These are phyloP conservation scores for Amyelois transitella DNA, from an alignment of 1,140 invertebrate species.

Conservation along the genomic window DNA sequence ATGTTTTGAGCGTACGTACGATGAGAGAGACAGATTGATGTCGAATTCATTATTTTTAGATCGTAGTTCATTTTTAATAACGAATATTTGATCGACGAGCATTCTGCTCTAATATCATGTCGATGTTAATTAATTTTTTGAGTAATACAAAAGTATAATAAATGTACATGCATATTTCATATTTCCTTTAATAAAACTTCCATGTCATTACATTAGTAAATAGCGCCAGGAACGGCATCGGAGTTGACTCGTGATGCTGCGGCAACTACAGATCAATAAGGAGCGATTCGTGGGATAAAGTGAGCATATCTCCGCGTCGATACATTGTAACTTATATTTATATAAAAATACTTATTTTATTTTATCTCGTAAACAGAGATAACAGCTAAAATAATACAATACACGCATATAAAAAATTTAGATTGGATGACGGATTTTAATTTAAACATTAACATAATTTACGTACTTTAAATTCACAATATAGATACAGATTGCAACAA, in stretches of 20 bases:
- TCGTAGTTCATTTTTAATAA: no score
- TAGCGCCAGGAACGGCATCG: not conserved
- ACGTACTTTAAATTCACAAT: not conserved
- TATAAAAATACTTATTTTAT: not conserved
- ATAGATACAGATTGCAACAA: not conserved
- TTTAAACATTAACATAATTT: not conserved
- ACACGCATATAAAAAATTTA: not conserved
- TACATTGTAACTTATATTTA: not conserved
- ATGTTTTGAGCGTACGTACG: no score
- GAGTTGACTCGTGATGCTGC: conserved; percentile 34
- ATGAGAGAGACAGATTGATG: no score
- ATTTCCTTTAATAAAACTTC: no score
- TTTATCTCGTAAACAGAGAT: not conserved
- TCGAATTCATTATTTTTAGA: no score
- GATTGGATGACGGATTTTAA: not conserved
- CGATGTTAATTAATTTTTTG: no score
- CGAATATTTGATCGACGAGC: no score
- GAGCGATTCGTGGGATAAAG: conserved; percentile 30
- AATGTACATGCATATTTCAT: no score
- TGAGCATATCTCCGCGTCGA: not conserved
- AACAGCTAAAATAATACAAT: not conserved
- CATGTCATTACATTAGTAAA: no score
- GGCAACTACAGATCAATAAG: conserved; percentile 48
- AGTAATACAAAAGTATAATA: no score
- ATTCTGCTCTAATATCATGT: no score